These are phyloP conservation scores for Drosophila malerkotliana DNA, from an alignment of 1,140 invertebrate species.

Conservation along the genomic window DNA sequence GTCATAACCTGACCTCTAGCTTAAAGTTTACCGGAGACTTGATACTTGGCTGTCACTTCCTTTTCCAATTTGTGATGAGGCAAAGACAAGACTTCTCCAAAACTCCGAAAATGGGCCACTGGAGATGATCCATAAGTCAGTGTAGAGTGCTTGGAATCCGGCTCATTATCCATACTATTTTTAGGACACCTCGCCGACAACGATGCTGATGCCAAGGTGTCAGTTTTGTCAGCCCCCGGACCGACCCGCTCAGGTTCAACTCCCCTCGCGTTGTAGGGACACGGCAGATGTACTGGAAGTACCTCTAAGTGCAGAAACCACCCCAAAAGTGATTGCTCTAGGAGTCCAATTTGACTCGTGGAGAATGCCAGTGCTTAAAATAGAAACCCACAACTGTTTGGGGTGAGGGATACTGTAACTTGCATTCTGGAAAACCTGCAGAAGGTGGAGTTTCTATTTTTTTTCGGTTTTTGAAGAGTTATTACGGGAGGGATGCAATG, in stretches of 20 bases:
- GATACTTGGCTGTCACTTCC: not conserved
- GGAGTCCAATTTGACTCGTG: conserved; percentile 64
- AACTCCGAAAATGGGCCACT: conserved; percentile 33
- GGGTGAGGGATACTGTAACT: conserved; percentile 25
- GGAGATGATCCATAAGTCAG: conserved; percentile 48
- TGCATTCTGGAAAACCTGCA: conserved; percentile 32
- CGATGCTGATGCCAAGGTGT: conserved; percentile 50
- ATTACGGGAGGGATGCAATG: conserved; percentile 52
- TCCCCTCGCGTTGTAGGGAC: conserved; percentile 36
- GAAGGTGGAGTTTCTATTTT: conserved; percentile 9
- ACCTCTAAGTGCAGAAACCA: conserved; percentile 57
- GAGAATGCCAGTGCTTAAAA: conserved; percentile 62
- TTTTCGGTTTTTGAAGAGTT: conserved; percentile 47
- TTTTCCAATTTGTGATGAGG: not conserved
- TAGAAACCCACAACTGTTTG: conserved; percentile 47
- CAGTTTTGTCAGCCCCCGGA: conserved; percentile 53
- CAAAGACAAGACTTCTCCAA: not conserved
- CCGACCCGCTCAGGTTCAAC: conserved; percentile 62
- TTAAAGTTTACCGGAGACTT: conserved; percentile 9
- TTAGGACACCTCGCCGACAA: conserved; percentile 24
- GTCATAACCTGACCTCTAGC: not conserved
- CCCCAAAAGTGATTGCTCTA: conserved; percentile 38
- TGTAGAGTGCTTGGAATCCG: conserved; percentile 39
- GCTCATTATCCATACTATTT: conserved; percentile 60
- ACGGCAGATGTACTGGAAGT: conserved; percentile 52